Evolutionary conservation across 2,113 vertebrate species (phyloP), one percentile per base, ranked within the genome.

Genomic region (Catagonus wagneri): DNA sequence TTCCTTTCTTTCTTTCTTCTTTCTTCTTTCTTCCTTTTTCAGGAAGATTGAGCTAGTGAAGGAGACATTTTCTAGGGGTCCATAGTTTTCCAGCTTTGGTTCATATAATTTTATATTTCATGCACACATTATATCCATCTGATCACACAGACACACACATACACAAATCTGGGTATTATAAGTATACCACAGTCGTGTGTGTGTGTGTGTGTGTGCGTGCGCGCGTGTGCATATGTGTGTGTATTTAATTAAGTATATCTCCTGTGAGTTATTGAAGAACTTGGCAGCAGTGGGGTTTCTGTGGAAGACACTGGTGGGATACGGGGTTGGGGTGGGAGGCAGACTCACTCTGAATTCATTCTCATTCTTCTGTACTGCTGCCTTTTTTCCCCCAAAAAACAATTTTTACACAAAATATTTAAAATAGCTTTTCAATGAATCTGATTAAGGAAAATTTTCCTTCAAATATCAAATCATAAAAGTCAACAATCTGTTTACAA

Each of bases 391-490:
- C 44, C 44, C 4, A 11, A 36, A 72, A 74, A 44, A 74, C 68
- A 14, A 0, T n/a, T 44, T 96, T 83, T 75, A 91, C 9, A 71
- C 10, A 68, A 90, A 93, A 86, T 60, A 89, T 90, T 88, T 93
- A 60, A 72, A 83, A 78, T 36, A 44, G 5, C 27, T 95, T 65
- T 80, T 50, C 1, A 79, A 2, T 74, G n/a, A 79, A 54, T 25
- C 68, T 32, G 36, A n/a, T 44, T 36, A 74, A 71, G 71, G 61
- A 50, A 52, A 71, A 0, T 20, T 68, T 56, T 69, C 72, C 72
- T 56, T 29, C 13, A 93, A 94, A 60, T 86, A 75, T 54, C 39
- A 96, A 83, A n/a, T 74, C 56, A 75, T 22, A 39, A 14, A 93
- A 79, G 54, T 63, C 72, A 86, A 61, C 25, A 63, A 63, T 32